A percentile compares a stretch with the other conserved stretches of the same genome.
phyloP scores from a whole-genome alignment of 2,888 invertebrate species.

The Ochropacha duplaris region DNA sequence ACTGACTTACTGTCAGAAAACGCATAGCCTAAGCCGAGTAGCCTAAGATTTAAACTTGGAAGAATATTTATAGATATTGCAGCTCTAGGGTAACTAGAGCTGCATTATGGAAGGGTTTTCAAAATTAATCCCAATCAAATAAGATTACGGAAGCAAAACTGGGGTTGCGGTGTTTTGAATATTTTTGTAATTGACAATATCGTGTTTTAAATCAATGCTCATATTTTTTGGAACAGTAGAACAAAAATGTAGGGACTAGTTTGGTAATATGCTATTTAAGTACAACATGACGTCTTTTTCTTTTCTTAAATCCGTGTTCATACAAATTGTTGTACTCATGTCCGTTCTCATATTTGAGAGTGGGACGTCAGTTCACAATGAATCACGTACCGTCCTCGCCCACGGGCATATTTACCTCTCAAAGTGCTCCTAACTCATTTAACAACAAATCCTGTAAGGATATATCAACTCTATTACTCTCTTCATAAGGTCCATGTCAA shows the following conservation, averaged over 20 bases:
- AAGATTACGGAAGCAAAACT: too few relatives aligned
- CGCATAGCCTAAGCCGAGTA: too few relatives aligned
- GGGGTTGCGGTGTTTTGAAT: too few relatives aligned
- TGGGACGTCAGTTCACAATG: slow-evolving; percentile 62
- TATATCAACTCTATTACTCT: slow-evolving; percentile 42
- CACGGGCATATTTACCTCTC: slow-evolving; percentile 66
- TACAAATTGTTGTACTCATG: slow-evolving; percentile 46
- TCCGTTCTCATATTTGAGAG: slow-evolving; percentile 48
- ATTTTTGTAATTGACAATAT: too few relatives aligned
- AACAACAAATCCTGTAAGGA: slow-evolving; percentile 27
- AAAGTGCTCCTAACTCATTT: slow-evolving; percentile 52
- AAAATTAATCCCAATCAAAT: too few relatives aligned
- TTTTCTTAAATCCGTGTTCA: slow-evolving; percentile 22
- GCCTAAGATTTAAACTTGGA: too few relatives aligned
- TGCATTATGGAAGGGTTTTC: too few relatives aligned
- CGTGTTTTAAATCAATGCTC: too few relatives aligned
- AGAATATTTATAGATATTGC: too few relatives aligned
- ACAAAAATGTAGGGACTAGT: too few relatives aligned
- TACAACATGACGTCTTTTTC: neutral
- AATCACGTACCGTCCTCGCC: slow-evolving; percentile 69
- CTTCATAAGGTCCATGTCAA: slow-evolving; percentile 38
- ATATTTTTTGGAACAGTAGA: neutral
- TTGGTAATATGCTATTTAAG: neutral
- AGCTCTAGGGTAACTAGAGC: too few relatives aligned
- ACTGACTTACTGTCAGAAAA: too few relatives aligned